Evolutionary conservation across 1,140 invertebrate genomes (phyloP).

Genomic region (Drosophila triauraria): DNA sequence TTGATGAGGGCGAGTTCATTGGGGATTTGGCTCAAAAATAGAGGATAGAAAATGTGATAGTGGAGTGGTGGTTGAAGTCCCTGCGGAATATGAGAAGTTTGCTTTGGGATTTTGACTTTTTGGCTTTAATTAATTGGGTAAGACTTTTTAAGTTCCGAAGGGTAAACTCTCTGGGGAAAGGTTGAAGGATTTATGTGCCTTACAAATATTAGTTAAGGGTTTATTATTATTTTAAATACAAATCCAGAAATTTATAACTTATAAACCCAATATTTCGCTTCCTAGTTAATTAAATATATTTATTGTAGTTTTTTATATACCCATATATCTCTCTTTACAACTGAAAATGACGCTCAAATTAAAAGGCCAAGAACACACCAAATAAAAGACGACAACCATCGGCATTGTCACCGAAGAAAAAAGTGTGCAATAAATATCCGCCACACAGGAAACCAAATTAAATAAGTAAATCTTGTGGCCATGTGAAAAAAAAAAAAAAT

Average conservation of each 20-base stretch:
- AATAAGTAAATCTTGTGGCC: constrained; percentile 70
- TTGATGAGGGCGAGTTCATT: constrained; percentile 58
- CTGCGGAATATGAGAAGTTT: constrained; percentile 2
- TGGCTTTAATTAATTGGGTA: constrained; percentile 14
- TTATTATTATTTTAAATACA: neutral
- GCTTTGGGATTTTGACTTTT: constrained; percentile 10
- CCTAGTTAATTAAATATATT: neutral
- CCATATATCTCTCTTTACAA: neutral
- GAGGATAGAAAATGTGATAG: neutral
- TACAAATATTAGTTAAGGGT: neutral
- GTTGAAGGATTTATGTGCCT: neutral
- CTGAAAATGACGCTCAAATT: constrained; percentile 42
- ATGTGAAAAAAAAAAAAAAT: constrained; percentile 22
- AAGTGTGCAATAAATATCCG: constrained; percentile 36
- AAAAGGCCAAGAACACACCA: constrained; percentile 31
- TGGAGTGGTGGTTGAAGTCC: neutral
- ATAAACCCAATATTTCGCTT: neutral
- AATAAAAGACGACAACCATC: constrained; percentile 21
- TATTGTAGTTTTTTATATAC: too few relatives aligned
- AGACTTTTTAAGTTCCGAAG: constrained; percentile 1
- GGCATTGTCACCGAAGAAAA: constrained; percentile 22
- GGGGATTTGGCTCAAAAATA: constrained; percentile 15
- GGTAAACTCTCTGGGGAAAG: neutral
- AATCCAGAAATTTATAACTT: neutral
- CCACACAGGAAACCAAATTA: constrained; percentile 53